These are phyloP conservation scores for Myiozetetes cayanensis DNA, from an alignment of 2,113 vertebrate genomes.

Conservation along the genomic window DNA sequence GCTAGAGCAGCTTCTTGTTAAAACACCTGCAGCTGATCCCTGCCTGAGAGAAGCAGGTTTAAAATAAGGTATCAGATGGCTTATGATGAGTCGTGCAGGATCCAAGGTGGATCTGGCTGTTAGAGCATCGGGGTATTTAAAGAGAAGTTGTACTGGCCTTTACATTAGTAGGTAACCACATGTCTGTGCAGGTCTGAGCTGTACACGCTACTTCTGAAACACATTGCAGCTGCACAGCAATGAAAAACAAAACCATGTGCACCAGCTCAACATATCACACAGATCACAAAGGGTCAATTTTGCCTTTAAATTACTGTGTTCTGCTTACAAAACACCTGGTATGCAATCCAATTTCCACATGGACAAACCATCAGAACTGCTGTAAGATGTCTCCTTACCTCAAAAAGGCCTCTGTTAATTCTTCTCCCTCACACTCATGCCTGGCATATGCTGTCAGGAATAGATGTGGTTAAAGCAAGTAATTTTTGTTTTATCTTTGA, in stretches of 20 bases:
- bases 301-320: conserved; percentile 1
- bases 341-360: neutral
- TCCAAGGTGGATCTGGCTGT: neutral
- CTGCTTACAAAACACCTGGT: conserved; percentile 23
- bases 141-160: neutral
- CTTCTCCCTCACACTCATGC: neutral
- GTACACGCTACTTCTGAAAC: neutral
- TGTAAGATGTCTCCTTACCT: conserved; percentile 7
- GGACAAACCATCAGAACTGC: neutral
- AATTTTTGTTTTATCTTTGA: conserved; percentile 13
- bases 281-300: conserved; percentile 8
- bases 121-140: neutral
- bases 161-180: neutral
- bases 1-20: neutral
- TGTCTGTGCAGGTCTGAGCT: neutral
- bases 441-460: neutral
- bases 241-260: neutral
- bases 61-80: neutral
- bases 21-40: neutral
- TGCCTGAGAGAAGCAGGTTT: neutral
- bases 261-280: neutral
- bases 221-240: neutral
- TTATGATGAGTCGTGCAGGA: neutral
- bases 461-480: neutral
- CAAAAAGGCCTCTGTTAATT: neutral